phyloP scores from a whole-genome alignment of 2,797 vertebrate genomes.

The Acanthornis magna region DNA sequence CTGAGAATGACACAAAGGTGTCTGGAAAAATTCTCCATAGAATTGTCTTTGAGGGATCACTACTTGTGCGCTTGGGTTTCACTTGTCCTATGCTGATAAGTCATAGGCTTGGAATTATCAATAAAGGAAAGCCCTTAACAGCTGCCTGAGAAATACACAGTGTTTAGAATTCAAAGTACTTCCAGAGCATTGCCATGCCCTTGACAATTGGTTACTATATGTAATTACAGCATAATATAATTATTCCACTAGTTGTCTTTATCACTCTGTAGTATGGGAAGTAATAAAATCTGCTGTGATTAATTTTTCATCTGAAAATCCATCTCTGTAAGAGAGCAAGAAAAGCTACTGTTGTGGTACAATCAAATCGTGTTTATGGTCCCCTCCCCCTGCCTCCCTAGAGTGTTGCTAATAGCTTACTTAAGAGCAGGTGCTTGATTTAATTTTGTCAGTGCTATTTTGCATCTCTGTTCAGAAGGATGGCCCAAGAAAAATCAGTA shows the following conservation, averaged over 20 bases:
- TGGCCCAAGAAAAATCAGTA: neutral
- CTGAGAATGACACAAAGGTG: neutral
- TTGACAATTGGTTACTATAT: neutral
- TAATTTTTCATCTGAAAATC: neutral
- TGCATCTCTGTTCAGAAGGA: neutral
- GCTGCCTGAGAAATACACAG: neutral
- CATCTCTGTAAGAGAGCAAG: neutral
- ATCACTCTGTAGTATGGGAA: neutral
- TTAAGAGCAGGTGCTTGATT: neutral
- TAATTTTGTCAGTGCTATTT: neutral
- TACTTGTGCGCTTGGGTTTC: neutral
- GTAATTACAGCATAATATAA: neutral
- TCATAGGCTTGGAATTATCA: neutral
- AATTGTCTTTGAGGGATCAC: neutral
- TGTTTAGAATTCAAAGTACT: neutral
- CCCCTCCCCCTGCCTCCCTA: neutral
- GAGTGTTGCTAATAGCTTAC: neutral
- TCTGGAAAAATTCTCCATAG: neutral
- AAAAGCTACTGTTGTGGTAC: neutral
- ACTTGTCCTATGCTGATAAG: neutral
- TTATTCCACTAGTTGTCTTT: neutral
- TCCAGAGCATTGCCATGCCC: neutral
- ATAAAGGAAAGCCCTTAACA: neutral
- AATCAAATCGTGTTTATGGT: neutral
- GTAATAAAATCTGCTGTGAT: neutral